Percentiles rank a stretch among this genome's conserved stretches.
phyloP scores from a whole-genome alignment of 1,140 invertebrate genomes.

The Batillaria attramentaria region DNA sequence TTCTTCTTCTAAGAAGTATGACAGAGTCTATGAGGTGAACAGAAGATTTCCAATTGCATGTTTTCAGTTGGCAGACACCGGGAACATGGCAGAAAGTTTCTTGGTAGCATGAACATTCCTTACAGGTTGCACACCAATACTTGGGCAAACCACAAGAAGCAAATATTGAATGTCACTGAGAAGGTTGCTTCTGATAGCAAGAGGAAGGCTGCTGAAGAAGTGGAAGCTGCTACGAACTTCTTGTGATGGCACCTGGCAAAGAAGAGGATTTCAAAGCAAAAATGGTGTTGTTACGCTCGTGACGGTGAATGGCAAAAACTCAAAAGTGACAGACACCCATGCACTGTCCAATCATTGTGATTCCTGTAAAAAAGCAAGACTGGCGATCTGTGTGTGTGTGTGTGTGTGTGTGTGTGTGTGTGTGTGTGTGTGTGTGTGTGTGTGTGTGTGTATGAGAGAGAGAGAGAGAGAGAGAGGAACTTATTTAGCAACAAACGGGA shows the following conservation, averaged over 20 bases:
- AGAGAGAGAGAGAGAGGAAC: no score
- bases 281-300: constrained; percentile 20
- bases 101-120: constrained; percentile 27
- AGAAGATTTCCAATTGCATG: constrained; percentile 23
- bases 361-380: neutral
- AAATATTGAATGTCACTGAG: constrained; percentile 14
- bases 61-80: constrained; percentile 23
- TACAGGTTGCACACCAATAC: neutral
- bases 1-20: neutral
- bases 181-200: neutral
- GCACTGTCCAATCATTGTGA: constrained; percentile 12
- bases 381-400: no score
- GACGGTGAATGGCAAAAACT: neutral
- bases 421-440: no score
- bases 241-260: constrained; percentile 32
- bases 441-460: no score
- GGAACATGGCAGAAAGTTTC: neutral
- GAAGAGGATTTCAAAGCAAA: constrained; percentile 18
- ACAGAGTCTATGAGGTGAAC: neutral
- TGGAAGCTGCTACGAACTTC: neutral
- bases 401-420: no score
- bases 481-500: no score
- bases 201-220: constrained; percentile 2
- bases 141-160: neutral
- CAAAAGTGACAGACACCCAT: constrained; percentile 19